Base-by-base conservation (phyloP, 2,797 vertebrate species). In the Peromyscus aztecus region DNA sequence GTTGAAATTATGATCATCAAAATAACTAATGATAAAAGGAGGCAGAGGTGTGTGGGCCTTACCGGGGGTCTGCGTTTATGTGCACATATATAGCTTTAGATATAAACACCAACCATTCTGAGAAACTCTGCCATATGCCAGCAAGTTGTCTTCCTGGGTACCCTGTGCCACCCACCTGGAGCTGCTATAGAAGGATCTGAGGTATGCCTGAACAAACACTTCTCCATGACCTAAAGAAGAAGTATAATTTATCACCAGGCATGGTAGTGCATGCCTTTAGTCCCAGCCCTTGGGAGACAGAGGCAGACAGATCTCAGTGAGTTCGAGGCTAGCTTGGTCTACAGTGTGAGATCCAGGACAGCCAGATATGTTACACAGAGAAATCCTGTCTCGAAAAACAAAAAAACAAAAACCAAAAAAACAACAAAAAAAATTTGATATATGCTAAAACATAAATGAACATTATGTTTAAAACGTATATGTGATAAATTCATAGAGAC, bases 1-100 rank as follows among this genome's bases (percentile, higher is more conserved):
- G 71, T 59, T 94, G 24, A 88, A 93, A 67, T 78, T 27, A 93
- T 17, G 21, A 87, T 88, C 80, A 93, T 52, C 14, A 90, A 86
- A 91, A 83, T 59, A 96, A 65, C 57, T 37, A 14, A 95, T 21
- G 55, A 27, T 93, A 31, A 85, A 83, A 71, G 91, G 37, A 88
- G 57, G 37, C 67, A 46, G 89, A 81, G n/a, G 2, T 3, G 6
- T 3, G 6, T 85, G 55, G 29, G 23, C 40, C 84, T 85, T 6
- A 27, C 81, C 27, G 0, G 23, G 1, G 73, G 31, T 59, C 61
- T 65, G 23, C 29, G 46, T 76, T 49, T 21, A 29, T 55, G 1
- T 88, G 1, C 4, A 55, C 4, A 17, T 37, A 10, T 3, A 9
- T 6, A 71, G 13, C 67, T 92, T 59, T 21, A 75, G 67, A 75